Evolutionary conservation across 2,888 invertebrate species (phyloP).

Genomic region (Gandaritis pyraliata): DNA sequence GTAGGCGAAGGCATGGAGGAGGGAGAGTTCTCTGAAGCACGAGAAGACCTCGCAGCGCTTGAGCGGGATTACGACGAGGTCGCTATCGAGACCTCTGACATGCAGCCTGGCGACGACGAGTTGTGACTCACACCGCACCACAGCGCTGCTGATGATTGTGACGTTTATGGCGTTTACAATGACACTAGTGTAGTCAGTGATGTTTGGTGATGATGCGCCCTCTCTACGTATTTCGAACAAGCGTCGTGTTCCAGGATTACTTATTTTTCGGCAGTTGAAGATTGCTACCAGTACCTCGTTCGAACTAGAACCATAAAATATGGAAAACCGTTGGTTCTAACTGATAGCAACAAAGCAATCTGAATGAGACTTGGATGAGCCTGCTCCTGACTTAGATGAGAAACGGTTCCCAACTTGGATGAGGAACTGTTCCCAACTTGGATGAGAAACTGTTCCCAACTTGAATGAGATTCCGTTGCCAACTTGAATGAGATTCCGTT

Average conservation of each 20-base stretch:
- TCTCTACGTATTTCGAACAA: slow-evolving; percentile 18
- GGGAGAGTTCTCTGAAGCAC: slow-evolving; percentile 92
- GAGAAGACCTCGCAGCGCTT: slow-evolving; percentile 90
- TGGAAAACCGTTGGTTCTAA: slow-evolving; percentile 1
- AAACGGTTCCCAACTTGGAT: slow-evolving; percentile 18
- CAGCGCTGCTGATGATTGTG: slow-evolving; percentile 9
- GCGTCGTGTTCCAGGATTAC: slow-evolving; percentile 5
- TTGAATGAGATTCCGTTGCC: slow-evolving; percentile 17
- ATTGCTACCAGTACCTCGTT: slow-evolving; percentile 4
- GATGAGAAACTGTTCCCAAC: slow-evolving; percentile 27
- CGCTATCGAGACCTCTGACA: slow-evolving; percentile 85
- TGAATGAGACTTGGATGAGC: slow-evolving; percentile 13
- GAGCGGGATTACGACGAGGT: slow-evolving; percentile 91
- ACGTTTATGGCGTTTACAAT: background rate
- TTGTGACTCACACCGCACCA: slow-evolving; percentile 51
- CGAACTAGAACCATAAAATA: background rate
- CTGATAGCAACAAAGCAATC: background rate
- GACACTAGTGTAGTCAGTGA: slow-evolving; percentile 18
- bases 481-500: slow-evolving; percentile 17
- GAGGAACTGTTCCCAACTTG: slow-evolving; percentile 21
- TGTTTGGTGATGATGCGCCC: slow-evolving; percentile 26
- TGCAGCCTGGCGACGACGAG: slow-evolving; percentile 74
- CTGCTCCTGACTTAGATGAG: slow-evolving; percentile 16
- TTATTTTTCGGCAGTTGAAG: background rate
- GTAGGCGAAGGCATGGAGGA: slow-evolving; percentile 93